phyloP scores from a whole-genome alignment of 2,888 invertebrate genomes.

The Agrotis clavis region DNA sequence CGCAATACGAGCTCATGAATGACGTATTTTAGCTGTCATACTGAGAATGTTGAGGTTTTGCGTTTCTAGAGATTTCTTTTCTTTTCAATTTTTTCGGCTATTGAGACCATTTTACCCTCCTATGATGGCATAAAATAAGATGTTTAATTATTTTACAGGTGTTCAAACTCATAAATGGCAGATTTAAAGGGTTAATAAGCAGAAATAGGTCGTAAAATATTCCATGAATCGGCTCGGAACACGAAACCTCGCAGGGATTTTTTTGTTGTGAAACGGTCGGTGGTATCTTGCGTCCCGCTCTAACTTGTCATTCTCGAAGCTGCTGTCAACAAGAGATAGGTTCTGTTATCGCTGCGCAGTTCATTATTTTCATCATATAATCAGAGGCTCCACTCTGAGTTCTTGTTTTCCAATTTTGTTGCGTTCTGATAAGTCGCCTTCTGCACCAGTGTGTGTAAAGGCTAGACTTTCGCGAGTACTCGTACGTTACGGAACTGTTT shows the following conservation, averaged over 20 bases:
- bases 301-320: constrained; percentile 75
- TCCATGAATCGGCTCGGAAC: constrained; percentile 82
- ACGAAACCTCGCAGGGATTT: constrained; percentile 84
- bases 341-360: constrained; percentile 88
- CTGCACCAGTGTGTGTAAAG: constrained; percentile 98
- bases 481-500: constrained; percentile 68
- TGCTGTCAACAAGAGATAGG: constrained; percentile 85
- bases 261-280: constrained; percentile 70
- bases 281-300: constrained; percentile 79
- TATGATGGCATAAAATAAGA: constrained; percentile 2
- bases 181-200: background rate
- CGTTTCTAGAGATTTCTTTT: constrained; percentile 81
- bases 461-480: constrained; percentile 89
- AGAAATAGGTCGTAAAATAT: constrained; percentile 65
- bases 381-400: constrained; percentile 77
- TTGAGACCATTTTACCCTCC: constrained; percentile 33
- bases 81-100: constrained; percentile 64
- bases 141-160: constrained; percentile 2
- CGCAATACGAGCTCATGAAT: constrained; percentile 68
- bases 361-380: constrained; percentile 83
- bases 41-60: constrained; percentile 84
- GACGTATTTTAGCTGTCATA: constrained; percentile 75
- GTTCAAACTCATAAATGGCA: constrained; percentile 11
- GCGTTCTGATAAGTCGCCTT: constrained; percentile 92
- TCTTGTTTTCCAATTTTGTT: constrained; percentile 79